Percentiles rank a stretch among this genome's conserved stretches.
Conservation (phyloP, 2,888 invertebrate species). For the Brachycybe producta region DNA sequence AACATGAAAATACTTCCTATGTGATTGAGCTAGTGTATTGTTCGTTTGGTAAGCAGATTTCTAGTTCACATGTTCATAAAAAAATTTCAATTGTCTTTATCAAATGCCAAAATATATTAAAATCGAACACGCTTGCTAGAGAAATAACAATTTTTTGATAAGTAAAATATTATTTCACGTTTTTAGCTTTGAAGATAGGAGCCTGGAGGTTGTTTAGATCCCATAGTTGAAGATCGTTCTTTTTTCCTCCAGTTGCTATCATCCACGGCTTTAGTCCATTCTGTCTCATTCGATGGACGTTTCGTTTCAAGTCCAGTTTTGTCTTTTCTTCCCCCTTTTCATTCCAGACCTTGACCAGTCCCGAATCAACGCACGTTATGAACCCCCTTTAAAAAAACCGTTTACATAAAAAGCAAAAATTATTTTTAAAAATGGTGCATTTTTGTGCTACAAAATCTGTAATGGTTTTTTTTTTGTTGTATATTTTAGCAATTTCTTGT, state of each 20-base stretch:
- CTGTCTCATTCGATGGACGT: constrained; percentile 52
- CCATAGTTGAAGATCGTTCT: constrained; percentile 77
- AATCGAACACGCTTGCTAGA: too few relatives aligned
- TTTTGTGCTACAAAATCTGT: too few relatives aligned
- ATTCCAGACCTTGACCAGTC: constrained; percentile 49
- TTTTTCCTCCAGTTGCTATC: constrained; percentile 78
- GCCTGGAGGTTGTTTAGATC: constrained; percentile 42
- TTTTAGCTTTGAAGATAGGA: constrained; percentile 46
- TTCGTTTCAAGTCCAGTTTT: constrained; percentile 42
- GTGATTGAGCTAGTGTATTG: too few relatives aligned
- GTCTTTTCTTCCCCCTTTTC: constrained; percentile 27
- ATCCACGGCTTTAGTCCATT: constrained; percentile 44
- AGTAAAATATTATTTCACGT: constrained; percentile 37
- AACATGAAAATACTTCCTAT: too few relatives aligned
- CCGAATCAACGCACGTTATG: constrained; percentile 47
- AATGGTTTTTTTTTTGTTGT: too few relatives aligned
- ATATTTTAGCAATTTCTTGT: too few relatives aligned
- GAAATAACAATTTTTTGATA: background rate
- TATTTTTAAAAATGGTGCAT: background rate
- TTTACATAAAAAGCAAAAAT: background rate
- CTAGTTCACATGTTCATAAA: too few relatives aligned
- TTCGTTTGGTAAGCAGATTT: too few relatives aligned
- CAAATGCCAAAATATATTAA: too few relatives aligned
- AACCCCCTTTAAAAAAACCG: constrained; percentile 30
- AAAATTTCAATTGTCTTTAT: too few relatives aligned